Percentiles rank a stretch among this genome's conserved stretches.
These are phyloP conservation scores for Gastrophryne carolinensis DNA, from an alignment of 2,797 vertebrate genomes.

Conservation along the genomic window DNA sequence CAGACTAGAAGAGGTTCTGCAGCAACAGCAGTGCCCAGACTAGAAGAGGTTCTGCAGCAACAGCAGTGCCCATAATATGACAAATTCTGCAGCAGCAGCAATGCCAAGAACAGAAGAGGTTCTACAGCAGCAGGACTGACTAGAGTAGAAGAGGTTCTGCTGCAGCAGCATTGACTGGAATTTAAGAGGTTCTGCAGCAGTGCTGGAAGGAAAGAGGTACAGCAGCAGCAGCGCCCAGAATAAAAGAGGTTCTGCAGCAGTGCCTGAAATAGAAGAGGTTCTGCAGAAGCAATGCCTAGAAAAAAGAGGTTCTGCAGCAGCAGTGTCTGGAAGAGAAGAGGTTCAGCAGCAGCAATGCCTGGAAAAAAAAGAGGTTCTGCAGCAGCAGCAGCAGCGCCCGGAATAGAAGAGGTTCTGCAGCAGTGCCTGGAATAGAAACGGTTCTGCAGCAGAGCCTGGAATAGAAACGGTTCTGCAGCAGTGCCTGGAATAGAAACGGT, in stretches of 20 bases:
- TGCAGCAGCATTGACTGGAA: no score
- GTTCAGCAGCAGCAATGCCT: no score
- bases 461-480: not conserved
- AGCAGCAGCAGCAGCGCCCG: not conserved
- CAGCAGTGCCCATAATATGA: not conserved
- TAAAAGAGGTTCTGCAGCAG: conserved; percentile 1
- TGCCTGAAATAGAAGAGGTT: not conserved
- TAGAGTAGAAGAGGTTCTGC: no score
- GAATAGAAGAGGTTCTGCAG: not conserved
- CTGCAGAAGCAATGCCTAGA: not conserved
- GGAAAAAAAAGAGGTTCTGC: not conserved
- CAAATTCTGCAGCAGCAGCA: not conserved
- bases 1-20: not conserved
- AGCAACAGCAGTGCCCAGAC: not conserved
- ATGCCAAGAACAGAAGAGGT: not conserved
- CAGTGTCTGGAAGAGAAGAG: not conserved
- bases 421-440: not conserved
- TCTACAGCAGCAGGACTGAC: not conserved
- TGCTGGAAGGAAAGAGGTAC: not conserved
- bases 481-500: no score
- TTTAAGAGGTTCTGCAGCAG: not conserved
- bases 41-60: not conserved
- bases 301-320: not conserved
- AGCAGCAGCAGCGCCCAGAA: not conserved
- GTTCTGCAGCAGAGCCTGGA: not conserved